Evolutionary conservation across 92 coral and sea anemone genomes (phyloP).

Genomic region (Siderastrea radians): DNA sequence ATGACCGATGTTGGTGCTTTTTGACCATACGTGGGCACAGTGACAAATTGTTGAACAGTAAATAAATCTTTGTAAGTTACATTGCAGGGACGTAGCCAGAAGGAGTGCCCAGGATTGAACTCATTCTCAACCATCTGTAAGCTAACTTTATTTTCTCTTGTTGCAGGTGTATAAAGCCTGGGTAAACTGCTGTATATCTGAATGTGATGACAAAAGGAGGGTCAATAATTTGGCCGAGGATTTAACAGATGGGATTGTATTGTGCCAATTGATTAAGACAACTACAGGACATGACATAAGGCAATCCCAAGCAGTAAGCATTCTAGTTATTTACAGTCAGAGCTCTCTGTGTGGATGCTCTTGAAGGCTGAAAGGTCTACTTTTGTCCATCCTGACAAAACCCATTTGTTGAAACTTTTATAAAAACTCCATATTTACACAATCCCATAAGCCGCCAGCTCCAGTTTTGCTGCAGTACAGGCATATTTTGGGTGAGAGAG

Average conservation of each 20-base stretch:
- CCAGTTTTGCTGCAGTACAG: too few species aligned
- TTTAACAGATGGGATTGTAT: slow-evolving; percentile 71
- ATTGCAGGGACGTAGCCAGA: too few species aligned
- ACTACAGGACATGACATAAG: slow-evolving; percentile 57
- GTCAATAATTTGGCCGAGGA: slow-evolving; percentile 43
- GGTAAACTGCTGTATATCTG: slow-evolving; percentile 73
- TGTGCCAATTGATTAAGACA: slow-evolving; percentile 72
- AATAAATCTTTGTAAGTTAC: too few species aligned
- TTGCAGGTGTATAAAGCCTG: slow-evolving; percentile 82
- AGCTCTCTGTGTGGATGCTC: background rate
- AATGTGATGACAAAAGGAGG: slow-evolving; percentile 31
- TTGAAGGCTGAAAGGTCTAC: background rate
- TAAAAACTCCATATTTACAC: too few species aligned
- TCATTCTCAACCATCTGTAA: background rate
- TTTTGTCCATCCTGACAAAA: too few species aligned
- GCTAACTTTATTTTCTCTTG: background rate
- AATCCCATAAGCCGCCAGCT: too few species aligned
- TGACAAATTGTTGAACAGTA: too few species aligned
- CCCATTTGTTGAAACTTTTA: too few species aligned
- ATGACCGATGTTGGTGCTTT: too few species aligned
- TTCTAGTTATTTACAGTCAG: background rate
- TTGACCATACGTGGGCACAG: too few species aligned
- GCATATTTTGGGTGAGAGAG: too few species aligned
- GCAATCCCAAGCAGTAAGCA: slow-evolving; percentile 11
- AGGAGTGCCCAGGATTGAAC: too few species aligned